These are phyloP conservation scores for Paramacrobiotus metropolitanus DNA, from an alignment of 1,140 invertebrate genomes.

Conservation along the genomic window DNA sequence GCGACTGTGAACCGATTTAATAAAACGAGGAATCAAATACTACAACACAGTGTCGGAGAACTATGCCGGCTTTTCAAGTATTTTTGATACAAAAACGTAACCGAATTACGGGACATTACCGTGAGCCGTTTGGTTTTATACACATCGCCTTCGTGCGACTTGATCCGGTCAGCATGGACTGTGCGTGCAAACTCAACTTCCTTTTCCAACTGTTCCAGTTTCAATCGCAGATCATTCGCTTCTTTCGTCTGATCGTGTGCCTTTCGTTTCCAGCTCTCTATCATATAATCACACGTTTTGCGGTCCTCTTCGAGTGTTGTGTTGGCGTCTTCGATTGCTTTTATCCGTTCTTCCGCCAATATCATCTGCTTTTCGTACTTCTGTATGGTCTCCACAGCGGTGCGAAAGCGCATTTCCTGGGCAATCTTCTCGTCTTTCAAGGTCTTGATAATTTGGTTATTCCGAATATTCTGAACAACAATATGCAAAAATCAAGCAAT, in stretches of 20 bases:
- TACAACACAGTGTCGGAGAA: neutral
- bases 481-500: constrained; percentile 9
- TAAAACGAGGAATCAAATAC: constrained; percentile 9
- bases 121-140: constrained; percentile 43
- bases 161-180: constrained; percentile 8
- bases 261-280: constrained; percentile 94
- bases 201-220: constrained; percentile 45
- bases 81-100: neutral
- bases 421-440: constrained; percentile 73
- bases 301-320: constrained; percentile 9
- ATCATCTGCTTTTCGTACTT: constrained; percentile 7
- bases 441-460: constrained; percentile 81
- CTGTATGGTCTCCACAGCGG: neutral
- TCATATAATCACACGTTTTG: constrained; percentile 60
- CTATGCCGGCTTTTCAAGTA: neutral
- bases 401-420: constrained; percentile 41
- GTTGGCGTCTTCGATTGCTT: constrained; percentile 52
- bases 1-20: constrained; percentile 9
- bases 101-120: neutral
- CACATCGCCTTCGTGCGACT: constrained; percentile 8
- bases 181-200: constrained; percentile 16
- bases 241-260: constrained; percentile 78
- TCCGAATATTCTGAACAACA: constrained; percentile 48
- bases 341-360: constrained; percentile 14
- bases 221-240: constrained; percentile 83